Evolutionary conservation across 2,888 invertebrate genomes (phyloP).

Genomic region (Eristalinus aeneus): DNA sequence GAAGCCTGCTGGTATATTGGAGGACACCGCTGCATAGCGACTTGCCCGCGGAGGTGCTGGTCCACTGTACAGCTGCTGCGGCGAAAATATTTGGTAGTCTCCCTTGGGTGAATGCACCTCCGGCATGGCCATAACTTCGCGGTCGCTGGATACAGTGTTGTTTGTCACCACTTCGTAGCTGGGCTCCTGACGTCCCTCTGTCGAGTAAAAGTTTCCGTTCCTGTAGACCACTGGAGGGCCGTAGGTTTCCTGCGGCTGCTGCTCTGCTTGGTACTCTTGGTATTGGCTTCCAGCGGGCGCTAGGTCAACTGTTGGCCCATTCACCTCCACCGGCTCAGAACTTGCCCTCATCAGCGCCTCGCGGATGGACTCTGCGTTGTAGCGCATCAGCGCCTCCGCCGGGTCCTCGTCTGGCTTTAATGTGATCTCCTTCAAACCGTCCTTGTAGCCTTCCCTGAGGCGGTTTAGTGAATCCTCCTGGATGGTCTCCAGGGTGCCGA

Average conservation of each 20-base stretch:
- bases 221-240: slow-evolving; percentile 34
- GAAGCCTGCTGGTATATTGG: neutral
- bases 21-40: neutral
- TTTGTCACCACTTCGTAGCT: neutral
- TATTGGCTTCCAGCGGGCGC: neutral
- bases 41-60: neutral
- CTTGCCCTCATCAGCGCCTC: slow-evolving; percentile 76
- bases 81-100: neutral
- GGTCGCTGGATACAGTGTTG: neutral
- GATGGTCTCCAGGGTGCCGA: slow-evolving; percentile 76
- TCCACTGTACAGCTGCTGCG: neutral
- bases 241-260: neutral
- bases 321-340: slow-evolving; percentile 75
- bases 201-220: slow-evolving; percentile 23
- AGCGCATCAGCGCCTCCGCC: slow-evolving; percentile 76
- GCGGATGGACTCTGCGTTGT: slow-evolving; percentile 77
- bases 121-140: neutral
- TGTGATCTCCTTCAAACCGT: slow-evolving; percentile 77
- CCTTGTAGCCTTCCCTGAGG: slow-evolving; percentile 76
- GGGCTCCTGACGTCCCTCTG: neutral
- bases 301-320: slow-evolving; percentile 5
- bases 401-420: slow-evolving; percentile 78
- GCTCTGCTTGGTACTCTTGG: neutral
- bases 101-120: neutral
- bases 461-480: slow-evolving; percentile 75